Evolutionary conservation across 2,888 invertebrate species (phyloP), one percentile per base, ranked within the genome.

Genomic region (Hedychridium roseum): DNA sequence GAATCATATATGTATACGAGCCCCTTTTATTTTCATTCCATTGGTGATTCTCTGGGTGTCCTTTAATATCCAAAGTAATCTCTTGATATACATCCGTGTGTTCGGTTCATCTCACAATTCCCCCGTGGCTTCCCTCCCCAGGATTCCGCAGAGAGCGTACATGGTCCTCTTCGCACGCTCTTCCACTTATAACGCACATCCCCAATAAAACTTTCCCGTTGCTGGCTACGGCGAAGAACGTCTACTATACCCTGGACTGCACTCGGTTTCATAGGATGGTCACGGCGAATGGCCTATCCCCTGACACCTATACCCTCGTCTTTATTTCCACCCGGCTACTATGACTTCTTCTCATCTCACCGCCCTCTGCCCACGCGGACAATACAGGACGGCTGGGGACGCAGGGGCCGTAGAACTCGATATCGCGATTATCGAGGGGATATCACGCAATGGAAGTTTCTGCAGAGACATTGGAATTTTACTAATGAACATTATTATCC

Each of bases 281-380:
- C 71, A 69, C 66, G 68, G 62, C 50, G 66, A 75, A 72, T 71
- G 69, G 73, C 51, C 64, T 71, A 73, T 74, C 73, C 73, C 71
- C 64, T 64, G 73, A 69, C 73, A 73, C 71, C 73, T 65, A 75
- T 74, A 73, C 68, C 57, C 71, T 72, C 67, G 68, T 73, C 72
- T 74, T 74, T 73, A 74, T 76, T 69, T 72, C 69, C 64, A 59
- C 50, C 62, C 60, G 57, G 56, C 55, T 57, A 64, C 58, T 51
- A 60, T 44, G 61, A 59, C 54, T 60, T 54, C 31, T 49, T 45
- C 54, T 43, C 38, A 26, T 18, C 32, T 26, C 31, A 36, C 27
- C 23, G 15, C 27, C 21, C 27, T 14, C 27, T 6, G 9, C 15
- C 40, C 14, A 30, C 30, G 15, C 21, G 32, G 34, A 44, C 35